A percentile compares a stretch with the other conserved stretches of the same genome.
Evolutionary conservation across 2,888 invertebrate species (phyloP).

Genomic region (Masnerella sp.): DNA sequence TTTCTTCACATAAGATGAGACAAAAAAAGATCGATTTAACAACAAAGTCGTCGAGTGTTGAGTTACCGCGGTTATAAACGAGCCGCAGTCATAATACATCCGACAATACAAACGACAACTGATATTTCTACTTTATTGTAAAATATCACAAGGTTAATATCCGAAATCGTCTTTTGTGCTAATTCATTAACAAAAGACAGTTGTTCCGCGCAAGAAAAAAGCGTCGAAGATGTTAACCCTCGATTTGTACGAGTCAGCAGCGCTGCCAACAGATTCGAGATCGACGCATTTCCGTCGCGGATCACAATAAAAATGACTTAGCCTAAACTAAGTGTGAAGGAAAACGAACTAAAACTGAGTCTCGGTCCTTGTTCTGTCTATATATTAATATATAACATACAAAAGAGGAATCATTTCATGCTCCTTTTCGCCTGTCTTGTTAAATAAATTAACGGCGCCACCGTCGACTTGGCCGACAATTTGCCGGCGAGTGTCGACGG

Average conservation of each 20-base stretch:
- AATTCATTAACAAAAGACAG: constrained; percentile 64
- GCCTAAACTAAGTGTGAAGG: constrained; percentile 24
- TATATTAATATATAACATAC: constrained; percentile 58
- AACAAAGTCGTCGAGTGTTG: constrained; percentile 52
- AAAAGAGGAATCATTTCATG: constrained; percentile 63
- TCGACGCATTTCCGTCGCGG: constrained; percentile 43
- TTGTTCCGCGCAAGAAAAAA: constrained; percentile 45
- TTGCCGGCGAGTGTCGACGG: constrained; percentile 11
- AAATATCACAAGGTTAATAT: constrained; percentile 77
- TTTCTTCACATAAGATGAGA: constrained; percentile 66
- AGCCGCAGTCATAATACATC: constrained; percentile 68
- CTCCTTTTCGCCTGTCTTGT: constrained; percentile 48
- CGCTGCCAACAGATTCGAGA: too few species aligned
- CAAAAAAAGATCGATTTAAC: constrained; percentile 58
- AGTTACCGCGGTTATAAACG: constrained; percentile 38
- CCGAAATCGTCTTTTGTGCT: constrained; percentile 67
- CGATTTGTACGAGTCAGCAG: background rate
- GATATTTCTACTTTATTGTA: constrained; percentile 72
- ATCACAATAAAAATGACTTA: constrained; percentile 43
- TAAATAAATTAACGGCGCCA: constrained; percentile 55
- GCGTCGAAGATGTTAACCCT: constrained; percentile 18
- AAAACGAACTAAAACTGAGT: constrained; percentile 45
- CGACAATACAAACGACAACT: constrained; percentile 73
- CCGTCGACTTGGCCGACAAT: constrained; percentile 15
- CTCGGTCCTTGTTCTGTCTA: constrained; percentile 46